Evolutionary conservation across 2,888 invertebrate species (phyloP), one percentile per base, ranked within the genome.

Genomic region (Cyclophora punctaria): DNA sequence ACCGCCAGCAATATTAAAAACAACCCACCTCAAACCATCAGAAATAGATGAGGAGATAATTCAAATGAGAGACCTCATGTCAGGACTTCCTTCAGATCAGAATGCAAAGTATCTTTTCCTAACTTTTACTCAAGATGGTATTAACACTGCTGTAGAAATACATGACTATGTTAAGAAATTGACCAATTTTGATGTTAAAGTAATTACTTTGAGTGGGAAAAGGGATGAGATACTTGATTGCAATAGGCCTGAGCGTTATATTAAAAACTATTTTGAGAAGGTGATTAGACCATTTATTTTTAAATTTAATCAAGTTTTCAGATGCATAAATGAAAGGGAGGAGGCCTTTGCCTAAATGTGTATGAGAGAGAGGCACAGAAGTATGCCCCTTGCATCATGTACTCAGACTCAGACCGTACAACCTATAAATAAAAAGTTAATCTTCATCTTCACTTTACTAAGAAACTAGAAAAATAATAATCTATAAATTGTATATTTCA

Each of bases 181-280:
- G 89, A 58, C 73, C 55, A 82, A 89, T 67, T 57, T 83, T 56
- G 63, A 78, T 66, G 78, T 86, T 0, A 73, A 69, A 63, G 75
- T 87, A 7, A 66, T 89, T 43, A 86, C 83, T 48, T 73, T 91
- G 5, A 84, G 84, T 65, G 84, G 89, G 54, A 88, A 80, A 64
- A 83, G 78, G 58, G 84, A 86, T 56, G 81, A 88, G 56, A 85
- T 90, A 4, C 87, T 83, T 58, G 83, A 84, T 20, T 20, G 20
- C 20, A 20, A 20, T 61, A 90, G 85, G 64, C 90, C 90, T 48
- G 90, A 90, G 56, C 89, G 88, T 56, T 90, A 87, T 58, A 89
- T 91, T 34, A 81, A 90, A 44, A 88, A 90, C 67, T 88, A 89
- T 70, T 90, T 90, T 70, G 86, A 88, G 70, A 90, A 90, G 80